A percentile compares a stretch with the other conserved stretches of the same genome.
These are phyloP conservation scores for Scaptomyza montana DNA, from an alignment of 1,140 invertebrate genomes.

Conservation along the genomic window DNA sequence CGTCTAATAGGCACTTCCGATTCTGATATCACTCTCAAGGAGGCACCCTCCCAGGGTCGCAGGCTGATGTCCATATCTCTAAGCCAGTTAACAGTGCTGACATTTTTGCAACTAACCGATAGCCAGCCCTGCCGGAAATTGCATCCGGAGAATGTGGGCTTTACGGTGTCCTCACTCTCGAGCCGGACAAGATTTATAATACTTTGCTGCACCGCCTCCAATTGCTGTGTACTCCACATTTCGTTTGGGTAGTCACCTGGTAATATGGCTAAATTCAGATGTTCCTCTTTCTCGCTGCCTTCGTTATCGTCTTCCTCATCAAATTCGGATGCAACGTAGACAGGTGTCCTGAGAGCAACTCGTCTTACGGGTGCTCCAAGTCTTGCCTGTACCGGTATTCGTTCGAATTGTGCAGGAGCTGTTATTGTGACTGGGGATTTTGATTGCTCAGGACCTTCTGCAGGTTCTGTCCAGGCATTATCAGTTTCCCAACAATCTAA, in stretches of 20 bases:
- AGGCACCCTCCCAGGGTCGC: conserved; percentile 30
- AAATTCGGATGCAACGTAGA: background rate
- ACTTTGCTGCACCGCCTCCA: conserved; percentile 31
- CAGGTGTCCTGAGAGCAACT: background rate
- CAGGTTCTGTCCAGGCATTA: no score
- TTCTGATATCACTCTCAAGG: conserved; percentile 12
- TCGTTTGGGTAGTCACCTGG: conserved; percentile 29
- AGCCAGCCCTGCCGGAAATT: conserved; percentile 24
- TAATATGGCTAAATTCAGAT: conserved; percentile 17
- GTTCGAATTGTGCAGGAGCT: background rate
- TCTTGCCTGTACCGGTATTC: conserved; percentile 3
- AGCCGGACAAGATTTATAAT: conserved; percentile 25
- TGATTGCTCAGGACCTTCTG: background rate
- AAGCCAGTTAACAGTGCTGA: conserved; percentile 20
- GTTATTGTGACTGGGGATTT: background rate
- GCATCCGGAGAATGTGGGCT: conserved; percentile 12
- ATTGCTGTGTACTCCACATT: conserved; percentile 18
- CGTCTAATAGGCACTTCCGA: conserved; percentile 4
- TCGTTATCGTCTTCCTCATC: no score
- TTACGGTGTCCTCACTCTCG: background rate
- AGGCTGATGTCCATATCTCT: conserved; percentile 20
- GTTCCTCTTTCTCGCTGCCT: background rate
- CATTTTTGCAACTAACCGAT: conserved; percentile 11
- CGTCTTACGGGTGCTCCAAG: conserved; percentile 24
- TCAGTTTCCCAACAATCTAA: background rate